Conservation (phyloP, 2,113 vertebrate species). For the Phylloscopus trochiloides region DNA sequence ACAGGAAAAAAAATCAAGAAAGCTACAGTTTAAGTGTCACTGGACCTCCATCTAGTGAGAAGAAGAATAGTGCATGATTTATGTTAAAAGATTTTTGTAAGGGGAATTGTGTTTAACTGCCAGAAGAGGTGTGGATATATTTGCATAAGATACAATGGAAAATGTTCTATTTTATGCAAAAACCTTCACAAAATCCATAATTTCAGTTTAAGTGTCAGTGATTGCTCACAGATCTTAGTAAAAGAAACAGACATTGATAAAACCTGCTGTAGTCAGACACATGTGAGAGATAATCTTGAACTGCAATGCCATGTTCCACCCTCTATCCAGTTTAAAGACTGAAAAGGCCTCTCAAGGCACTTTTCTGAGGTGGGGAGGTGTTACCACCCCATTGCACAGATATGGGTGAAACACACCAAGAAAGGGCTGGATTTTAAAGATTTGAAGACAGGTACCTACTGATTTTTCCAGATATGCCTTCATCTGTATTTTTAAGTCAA, state of each 20-base stretch:
- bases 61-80: not conserved
- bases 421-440: not conserved
- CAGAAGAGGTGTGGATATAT: not conserved
- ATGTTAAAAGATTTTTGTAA: not conserved
- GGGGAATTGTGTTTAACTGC: not conserved
- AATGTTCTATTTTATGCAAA: not conserved
- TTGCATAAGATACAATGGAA: not conserved
- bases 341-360: not conserved
- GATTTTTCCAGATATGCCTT: not conserved
- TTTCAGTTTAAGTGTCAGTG: not conserved
- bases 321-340: not conserved
- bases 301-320: not conserved
- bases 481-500: not conserved
- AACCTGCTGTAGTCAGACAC: not conserved
- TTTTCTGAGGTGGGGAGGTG: not conserved
- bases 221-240: not conserved
- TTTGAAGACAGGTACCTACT: not conserved
- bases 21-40: not conserved
- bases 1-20: not conserved
- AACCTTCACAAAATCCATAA: not conserved
- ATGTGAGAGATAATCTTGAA: not conserved
- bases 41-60: conserved; percentile 59
- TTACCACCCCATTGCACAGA: not conserved
- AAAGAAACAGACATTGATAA: not conserved
- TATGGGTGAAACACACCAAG: not conserved